phyloP scores from a whole-genome alignment of 1,140 invertebrate species.

The Coelopa frigida region DNA sequence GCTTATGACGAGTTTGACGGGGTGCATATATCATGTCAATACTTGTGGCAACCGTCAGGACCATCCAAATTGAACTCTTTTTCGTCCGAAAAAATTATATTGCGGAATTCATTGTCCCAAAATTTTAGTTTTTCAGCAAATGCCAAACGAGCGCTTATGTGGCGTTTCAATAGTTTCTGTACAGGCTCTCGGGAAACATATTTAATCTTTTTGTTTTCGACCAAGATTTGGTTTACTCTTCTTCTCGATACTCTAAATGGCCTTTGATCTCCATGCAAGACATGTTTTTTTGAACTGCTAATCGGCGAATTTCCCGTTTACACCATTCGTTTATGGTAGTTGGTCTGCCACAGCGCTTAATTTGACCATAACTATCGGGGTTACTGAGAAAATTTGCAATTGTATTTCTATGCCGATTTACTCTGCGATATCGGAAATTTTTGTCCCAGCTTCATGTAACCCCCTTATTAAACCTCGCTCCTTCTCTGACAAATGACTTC shows the following conservation, averaged over 20 bases:
- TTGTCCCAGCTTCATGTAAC: neutral
- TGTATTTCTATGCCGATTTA: constrained; percentile 8
- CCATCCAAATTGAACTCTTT: constrained; percentile 21
- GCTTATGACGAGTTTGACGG: neutral
- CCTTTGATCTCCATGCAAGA: neutral
- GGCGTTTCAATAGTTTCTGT: constrained; percentile 1
- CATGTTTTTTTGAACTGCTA: constrained; percentile 1
- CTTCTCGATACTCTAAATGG: neutral
- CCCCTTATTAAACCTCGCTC: neutral
- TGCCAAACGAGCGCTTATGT: neutral
- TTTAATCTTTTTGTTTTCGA: neutral
- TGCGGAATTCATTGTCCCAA: constrained; percentile 4
- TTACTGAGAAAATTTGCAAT: constrained; percentile 9
- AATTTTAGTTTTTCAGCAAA: constrained; percentile 10
- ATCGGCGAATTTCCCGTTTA: constrained; percentile 1
- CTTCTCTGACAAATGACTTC: neutral
- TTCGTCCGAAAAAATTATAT: constrained; percentile 8
- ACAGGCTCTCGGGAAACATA: neutral
- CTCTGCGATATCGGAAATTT: constrained; percentile 2
- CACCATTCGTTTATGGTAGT: neutral
- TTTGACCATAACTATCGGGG: neutral
- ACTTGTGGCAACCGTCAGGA: constrained; percentile 17
- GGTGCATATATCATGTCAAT: constrained; percentile 17
- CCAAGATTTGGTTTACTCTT: neutral
- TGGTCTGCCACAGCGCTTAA: neutral